Percentiles rank a stretch among this genome's conserved stretches.
Evolutionary conservation across 2,797 vertebrate species (phyloP).

Genomic region (Hylomyscus alleni): DNA sequence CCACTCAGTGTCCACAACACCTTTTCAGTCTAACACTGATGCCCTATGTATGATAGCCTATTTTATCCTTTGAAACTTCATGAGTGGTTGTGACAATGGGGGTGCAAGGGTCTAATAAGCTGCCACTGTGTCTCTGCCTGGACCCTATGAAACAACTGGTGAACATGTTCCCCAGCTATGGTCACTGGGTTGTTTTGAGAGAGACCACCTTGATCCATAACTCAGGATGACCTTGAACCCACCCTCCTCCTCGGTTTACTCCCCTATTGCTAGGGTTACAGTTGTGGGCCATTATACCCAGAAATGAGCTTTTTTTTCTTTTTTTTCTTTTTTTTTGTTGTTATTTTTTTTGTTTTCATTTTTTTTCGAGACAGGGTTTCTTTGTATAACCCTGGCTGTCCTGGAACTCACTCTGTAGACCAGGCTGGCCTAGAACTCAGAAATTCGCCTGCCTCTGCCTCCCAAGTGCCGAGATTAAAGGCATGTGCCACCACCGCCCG

Average conservation of each 20-base stretch:
- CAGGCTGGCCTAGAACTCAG: too few species aligned
- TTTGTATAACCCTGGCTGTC: too few species aligned
- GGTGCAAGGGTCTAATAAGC: not conserved
- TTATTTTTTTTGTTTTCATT: too few species aligned
- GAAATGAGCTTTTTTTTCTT: not conserved
- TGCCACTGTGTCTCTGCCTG: not conserved
- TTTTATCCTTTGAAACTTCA: conserved; percentile 6
- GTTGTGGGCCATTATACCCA: not conserved
- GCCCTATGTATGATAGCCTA: not conserved
- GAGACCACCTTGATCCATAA: not conserved
- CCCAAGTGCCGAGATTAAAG: too few species aligned
- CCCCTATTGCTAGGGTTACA: not conserved
- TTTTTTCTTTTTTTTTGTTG: too few species aligned
- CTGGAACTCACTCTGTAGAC: too few species aligned
- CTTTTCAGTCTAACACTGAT: not conserved
- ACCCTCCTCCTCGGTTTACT: not conserved
- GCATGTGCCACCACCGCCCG: too few species aligned
- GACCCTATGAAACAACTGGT: not conserved
- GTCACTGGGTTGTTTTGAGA: not conserved
- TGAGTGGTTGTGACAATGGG: not conserved
- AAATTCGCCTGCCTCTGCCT: too few species aligned
- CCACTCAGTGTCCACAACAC: not conserved
- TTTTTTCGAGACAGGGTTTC: too few species aligned
- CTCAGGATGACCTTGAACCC: not conserved
- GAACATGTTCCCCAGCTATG: not conserved